phyloP scores from a whole-genome alignment of 2,888 invertebrate genomes.

The Caenorhabditis doughertyi region DNA sequence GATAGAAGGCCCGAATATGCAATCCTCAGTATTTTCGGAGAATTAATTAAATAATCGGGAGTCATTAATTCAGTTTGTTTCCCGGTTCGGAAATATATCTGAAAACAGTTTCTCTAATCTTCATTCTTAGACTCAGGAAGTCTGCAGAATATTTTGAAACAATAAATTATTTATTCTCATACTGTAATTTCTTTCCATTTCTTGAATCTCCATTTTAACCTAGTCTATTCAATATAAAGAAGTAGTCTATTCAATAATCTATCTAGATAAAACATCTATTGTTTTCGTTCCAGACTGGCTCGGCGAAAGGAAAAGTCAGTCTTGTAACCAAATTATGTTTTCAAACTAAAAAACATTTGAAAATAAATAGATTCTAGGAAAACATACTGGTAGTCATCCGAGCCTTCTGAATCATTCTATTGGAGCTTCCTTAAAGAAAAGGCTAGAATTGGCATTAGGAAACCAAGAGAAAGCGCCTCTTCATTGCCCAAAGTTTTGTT shows the following conservation, averaged over 20 bases:
- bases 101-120: not conserved
- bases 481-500: constrained; percentile 43
- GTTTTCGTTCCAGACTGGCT: constrained; percentile 3
- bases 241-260: constrained; percentile 3
- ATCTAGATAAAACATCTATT: not conserved
- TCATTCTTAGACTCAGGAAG: not conserved
- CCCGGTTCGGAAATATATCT: not conserved
- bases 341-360: constrained; percentile 32
- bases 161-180: not conserved
- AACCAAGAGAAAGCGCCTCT: constrained; percentile 24
- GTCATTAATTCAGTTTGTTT: constrained; percentile 2
- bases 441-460: constrained; percentile 36
- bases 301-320: constrained; percentile 9
- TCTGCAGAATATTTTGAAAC: no score
- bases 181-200: no score
- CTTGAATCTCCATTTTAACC: not conserved
- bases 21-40: not conserved
- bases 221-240: not conserved
- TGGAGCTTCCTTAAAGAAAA: constrained; percentile 16
- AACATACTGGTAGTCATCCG: constrained; percentile 17
- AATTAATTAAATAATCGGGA: constrained; percentile 2
- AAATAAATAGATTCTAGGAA: constrained; percentile 9
- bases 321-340: constrained; percentile 23
- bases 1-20: constrained; percentile 1
- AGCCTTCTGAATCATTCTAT: constrained; percentile 41